These are phyloP conservation scores for Elgonia sp. DNA, from an alignment of 2,888 invertebrate genomes.

Conservation along the genomic window DNA sequence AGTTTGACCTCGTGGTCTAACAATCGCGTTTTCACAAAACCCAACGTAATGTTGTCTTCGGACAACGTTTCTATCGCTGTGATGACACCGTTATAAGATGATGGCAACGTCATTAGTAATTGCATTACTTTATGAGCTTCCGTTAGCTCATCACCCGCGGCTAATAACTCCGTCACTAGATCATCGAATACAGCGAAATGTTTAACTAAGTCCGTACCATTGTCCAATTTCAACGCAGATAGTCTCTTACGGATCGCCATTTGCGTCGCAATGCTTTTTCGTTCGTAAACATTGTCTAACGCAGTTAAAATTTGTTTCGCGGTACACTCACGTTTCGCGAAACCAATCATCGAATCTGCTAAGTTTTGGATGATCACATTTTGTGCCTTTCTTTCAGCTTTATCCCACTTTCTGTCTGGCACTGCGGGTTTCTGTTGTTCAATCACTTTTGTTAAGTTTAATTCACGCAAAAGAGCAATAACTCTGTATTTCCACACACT, in stretches of 20 bases:
- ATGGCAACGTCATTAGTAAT: conserved; percentile 83
- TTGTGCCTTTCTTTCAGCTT: conserved; percentile 52
- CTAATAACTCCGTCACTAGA: conserved; percentile 81
- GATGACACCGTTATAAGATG: conserved; percentile 83
- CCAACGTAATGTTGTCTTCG: conserved; percentile 82
- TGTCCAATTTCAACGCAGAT: conserved; percentile 76
- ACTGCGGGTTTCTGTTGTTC: conserved; percentile 33
- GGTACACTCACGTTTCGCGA: conserved; percentile 51
- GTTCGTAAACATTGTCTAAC: conserved; percentile 75
- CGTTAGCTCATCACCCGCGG: conserved; percentile 83
- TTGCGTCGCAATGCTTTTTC: conserved; percentile 77
- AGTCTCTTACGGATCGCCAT: conserved; percentile 63
- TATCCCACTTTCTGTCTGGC: conserved; percentile 41
- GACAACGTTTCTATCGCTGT: conserved; percentile 84
- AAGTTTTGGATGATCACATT: conserved; percentile 70
- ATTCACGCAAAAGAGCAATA: conserved; percentile 46
- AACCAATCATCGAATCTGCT: conserved; percentile 63
- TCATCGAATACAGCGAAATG: conserved; percentile 84
- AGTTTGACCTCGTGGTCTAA: conserved; percentile 77
- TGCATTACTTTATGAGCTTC: conserved; percentile 84
- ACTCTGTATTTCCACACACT: conserved; percentile 57
- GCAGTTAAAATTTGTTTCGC: conserved; percentile 69
- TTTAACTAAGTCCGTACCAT: conserved; percentile 71
- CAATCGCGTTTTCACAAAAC: conserved; percentile 82
- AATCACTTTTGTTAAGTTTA: conserved; percentile 52